Evolutionary conservation across 23 tunicate genomes (phyloP).

Genomic region (Halocynthia aurantium): DNA sequence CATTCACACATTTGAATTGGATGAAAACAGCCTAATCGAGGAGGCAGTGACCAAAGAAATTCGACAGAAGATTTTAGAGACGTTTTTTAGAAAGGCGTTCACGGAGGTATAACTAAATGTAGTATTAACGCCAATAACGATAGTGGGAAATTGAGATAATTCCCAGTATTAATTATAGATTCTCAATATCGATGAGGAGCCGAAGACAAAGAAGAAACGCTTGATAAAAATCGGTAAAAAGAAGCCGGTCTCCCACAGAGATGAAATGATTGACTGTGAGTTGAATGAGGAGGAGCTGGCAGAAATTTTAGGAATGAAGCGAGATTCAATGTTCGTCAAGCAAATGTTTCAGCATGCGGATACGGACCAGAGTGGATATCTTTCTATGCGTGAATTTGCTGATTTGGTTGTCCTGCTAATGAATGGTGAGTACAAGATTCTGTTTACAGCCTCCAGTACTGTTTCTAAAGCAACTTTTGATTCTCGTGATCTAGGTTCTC

Average conservation of each 20-base stretch:
- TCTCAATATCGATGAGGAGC: not conserved
- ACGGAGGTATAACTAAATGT: constrained; percentile 32
- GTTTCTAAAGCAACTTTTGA: no score
- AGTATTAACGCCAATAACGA: not conserved
- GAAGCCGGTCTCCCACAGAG: constrained; percentile 11
- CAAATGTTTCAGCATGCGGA: constrained; percentile 89
- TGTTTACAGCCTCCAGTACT: no score
- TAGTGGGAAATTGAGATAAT: not conserved
- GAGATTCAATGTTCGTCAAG: constrained; percentile 70
- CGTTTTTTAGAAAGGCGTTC: constrained; percentile 62
- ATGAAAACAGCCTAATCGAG: constrained; percentile 31
- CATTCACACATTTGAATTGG: constrained; percentile 60
- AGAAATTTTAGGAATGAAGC: constrained; percentile 87
- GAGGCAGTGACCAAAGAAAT: constrained; percentile 82
- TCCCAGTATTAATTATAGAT: not conserved
- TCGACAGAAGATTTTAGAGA: constrained; percentile 56
- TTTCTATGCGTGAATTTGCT: constrained; percentile 79
- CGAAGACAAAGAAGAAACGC: not conserved
- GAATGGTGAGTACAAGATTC: constrained; percentile 43
- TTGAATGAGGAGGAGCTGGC: constrained; percentile 76
- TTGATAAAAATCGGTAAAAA: not conserved
- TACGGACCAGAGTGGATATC: constrained; percentile 78
- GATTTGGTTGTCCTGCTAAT: constrained; percentile 77
- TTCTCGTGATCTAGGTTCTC: constrained; percentile 32
- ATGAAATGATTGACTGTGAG: constrained; percentile 51